Evolutionary conservation across 1,140 invertebrate genomes (phyloP).

Genomic region (Cotesia chilonis): DNA sequence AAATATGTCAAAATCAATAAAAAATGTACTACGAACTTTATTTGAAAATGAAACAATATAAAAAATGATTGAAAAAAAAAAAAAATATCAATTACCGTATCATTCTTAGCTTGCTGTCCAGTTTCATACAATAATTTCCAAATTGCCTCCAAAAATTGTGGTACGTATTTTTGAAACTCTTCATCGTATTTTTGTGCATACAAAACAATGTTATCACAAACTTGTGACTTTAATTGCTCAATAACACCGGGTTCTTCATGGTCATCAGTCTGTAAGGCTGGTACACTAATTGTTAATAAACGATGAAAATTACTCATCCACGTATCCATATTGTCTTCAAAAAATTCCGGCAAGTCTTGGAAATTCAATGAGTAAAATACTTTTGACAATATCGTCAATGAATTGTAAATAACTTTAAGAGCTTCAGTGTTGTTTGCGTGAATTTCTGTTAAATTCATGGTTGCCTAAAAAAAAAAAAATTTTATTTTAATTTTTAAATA

Average conservation of each 20-base stretch:
- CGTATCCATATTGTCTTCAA: constrained; percentile 94
- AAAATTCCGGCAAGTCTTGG: constrained; percentile 97
- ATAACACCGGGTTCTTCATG: constrained; percentile 90
- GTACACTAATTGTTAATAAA: constrained; percentile 81
- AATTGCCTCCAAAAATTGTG: constrained; percentile 89
- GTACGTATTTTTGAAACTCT: constrained; percentile 90
- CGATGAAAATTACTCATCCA: constrained; percentile 94
- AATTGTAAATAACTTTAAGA: constrained; percentile 88
- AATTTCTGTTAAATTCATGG: constrained; percentile 81
- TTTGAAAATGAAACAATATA: no score
- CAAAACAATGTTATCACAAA: constrained; percentile 93
- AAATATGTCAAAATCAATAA: no score
- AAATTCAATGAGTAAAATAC: constrained; percentile 97
- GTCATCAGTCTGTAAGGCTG: constrained; percentile 76
- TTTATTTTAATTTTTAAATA: constrained; percentile 11
- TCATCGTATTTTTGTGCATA: constrained; percentile 99
- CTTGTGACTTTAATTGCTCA: constrained; percentile 92
- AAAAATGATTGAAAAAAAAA: not conserved
- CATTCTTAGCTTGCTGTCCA: constrained; percentile 88
- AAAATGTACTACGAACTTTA: no score
- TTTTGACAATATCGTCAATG: constrained; percentile 90
- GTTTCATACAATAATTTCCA: constrained; percentile 91
- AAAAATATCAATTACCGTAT: constrained; percentile 65
- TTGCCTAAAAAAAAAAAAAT: constrained; percentile 71
- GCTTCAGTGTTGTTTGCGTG: constrained; percentile 83